Base-by-base conservation (phyloP, 2,888 invertebrate genomes). In the Panopea generosa region DNA sequence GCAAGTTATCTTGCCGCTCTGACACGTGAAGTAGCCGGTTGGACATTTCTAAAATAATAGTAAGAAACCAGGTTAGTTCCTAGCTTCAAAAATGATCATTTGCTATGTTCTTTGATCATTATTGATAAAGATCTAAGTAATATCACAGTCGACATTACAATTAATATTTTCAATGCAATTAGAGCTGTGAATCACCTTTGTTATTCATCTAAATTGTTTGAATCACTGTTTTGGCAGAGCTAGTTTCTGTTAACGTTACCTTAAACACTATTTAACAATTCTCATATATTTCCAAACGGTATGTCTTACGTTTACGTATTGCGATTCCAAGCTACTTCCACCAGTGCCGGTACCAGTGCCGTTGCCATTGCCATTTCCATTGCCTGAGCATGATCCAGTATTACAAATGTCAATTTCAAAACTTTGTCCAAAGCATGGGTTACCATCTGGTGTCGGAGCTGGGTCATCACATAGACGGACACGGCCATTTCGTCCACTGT, bases 11-110 rank as follows among this genome's bases (percentile, higher is more conserved):
- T 59, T 33, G 16, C 84, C 84, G 18, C 61, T 38, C 33, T 69
- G 55, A 40, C 84, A 84, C 1, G 84, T 82, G 40, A 84, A 82
- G 62, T 71, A 82, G 7, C 82, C 79, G 14, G 22, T 63, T 7
- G 82, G 82, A 62, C 84, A 84, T 38, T 50, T 55, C 84, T 84
- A 47, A 45, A 45, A 67, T n/a, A n/a, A n/a, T n/a, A n/a, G n/a
- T n/a, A n/a, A n/a, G n/a, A n/a, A n/a, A n/a, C n/a, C n/a, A n/a
- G n/a, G n/a, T n/a, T n/a, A n/a, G n/a, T n/a, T n/a, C n/a, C n/a
- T n/a, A n/a, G n/a, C n/a, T n/a, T n/a, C n/a, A n/a, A n/a, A n/a
- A n/a, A n/a, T n/a, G n/a, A n/a, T n/a, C n/a, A n/a, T n/a, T n/a
- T n/a, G n/a, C n/a, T n/a, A n/a, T n/a, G n/a, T n/a, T n/a, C n/a